phyloP scores from a whole-genome alignment of 2,797 vertebrate species.

The Mergus octosetaceus region DNA sequence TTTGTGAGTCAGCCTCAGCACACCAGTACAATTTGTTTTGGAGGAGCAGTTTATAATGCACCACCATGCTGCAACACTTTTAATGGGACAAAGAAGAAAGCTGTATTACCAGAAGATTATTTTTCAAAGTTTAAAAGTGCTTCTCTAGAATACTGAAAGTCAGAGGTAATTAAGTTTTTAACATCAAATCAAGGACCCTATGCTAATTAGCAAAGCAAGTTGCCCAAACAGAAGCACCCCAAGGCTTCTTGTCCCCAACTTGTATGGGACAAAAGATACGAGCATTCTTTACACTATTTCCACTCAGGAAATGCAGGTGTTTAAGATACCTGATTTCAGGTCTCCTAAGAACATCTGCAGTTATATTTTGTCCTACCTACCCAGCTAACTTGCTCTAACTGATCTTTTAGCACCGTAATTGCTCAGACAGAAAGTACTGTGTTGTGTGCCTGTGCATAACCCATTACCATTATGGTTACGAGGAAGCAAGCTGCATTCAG shows the following conservation, averaged over 20 bases:
- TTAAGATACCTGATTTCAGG: not conserved
- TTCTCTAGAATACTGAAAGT: not conserved
- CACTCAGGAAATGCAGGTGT: not conserved
- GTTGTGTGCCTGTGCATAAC: not conserved
- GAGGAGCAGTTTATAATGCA: slow-evolving; percentile 8
- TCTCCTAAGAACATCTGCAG: not conserved
- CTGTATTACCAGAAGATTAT: not conserved
- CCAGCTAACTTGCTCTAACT: not conserved
- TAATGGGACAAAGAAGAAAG: slow-evolving; percentile 15
- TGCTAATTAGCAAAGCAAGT: not conserved
- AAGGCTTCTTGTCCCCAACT: not conserved
- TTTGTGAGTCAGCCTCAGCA: not conserved
- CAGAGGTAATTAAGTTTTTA: not conserved
- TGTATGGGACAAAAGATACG: not conserved
- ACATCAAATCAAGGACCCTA: not conserved
- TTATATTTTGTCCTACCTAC: not conserved
- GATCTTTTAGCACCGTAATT: not conserved
- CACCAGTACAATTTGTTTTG: slow-evolving; percentile 1
- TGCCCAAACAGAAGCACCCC: not conserved
- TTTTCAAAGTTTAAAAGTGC: not conserved
- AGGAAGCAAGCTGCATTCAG: not conserved
- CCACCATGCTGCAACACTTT: not conserved
- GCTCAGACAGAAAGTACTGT: not conserved
- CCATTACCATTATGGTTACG: not conserved
- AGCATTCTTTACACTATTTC: not conserved